These are phyloP conservation scores for Hermetia illucens DNA, from an alignment of 1,140 invertebrate genomes.

Conservation along the genomic window DNA sequence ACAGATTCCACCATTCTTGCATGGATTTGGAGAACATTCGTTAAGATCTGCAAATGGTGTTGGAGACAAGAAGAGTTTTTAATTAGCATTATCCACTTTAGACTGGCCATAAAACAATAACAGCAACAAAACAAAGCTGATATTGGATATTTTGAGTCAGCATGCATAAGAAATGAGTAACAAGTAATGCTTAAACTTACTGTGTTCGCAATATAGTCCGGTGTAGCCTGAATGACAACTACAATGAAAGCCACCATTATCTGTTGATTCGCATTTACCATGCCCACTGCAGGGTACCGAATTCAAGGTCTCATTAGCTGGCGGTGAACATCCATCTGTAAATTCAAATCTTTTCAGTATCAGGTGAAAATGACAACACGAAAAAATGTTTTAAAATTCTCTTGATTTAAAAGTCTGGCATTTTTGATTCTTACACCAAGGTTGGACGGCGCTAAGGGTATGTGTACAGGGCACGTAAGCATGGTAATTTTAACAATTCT, in stretches of 20 bases:
- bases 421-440: no score
- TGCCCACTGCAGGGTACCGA: constrained; percentile 55
- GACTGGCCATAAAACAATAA: background rate
- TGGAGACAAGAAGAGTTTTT: constrained; percentile 1
- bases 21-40: constrained; percentile 60
- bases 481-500: no score
- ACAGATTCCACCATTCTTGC: constrained; percentile 64
- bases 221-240: constrained; percentile 62
- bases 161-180: constrained; percentile 1
- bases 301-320: constrained; percentile 28
- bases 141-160: no score
- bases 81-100: no score
- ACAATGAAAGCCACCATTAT: constrained; percentile 49
- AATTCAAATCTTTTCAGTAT: no score
- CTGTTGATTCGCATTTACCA: constrained; percentile 54
- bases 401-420: no score
- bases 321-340: constrained; percentile 26
- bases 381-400: no score
- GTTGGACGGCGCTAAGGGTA: no score
- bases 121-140: no score
- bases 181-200: constrained; percentile 30
- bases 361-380: no score
- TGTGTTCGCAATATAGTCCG: constrained; percentile 60
- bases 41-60: constrained; percentile 50
- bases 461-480: no score